These are phyloP conservation scores for Gouania willdenowi DNA, from an alignment of 2,797 vertebrate species.

Conservation along the genomic window DNA sequence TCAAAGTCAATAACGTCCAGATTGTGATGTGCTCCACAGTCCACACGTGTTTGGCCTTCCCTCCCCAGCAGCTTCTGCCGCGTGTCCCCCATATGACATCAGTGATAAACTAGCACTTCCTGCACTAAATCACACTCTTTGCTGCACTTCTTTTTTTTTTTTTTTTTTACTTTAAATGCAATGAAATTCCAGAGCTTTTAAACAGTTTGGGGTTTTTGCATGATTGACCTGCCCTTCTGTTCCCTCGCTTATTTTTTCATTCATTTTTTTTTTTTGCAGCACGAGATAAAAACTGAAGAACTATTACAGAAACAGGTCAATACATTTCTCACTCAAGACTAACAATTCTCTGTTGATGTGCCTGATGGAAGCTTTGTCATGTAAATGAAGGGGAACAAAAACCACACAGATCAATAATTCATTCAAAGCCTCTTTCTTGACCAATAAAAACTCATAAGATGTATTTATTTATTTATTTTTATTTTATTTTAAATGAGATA, in stretches of 20 bases:
- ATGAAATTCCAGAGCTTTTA: too few relatives aligned
- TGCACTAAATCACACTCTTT: constrained; percentile 1
- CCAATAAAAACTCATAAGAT: constrained; percentile 42
- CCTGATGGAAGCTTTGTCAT: constrained; percentile 59
- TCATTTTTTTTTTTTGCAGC: constrained; percentile 20
- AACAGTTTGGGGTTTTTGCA: constrained; percentile 18
- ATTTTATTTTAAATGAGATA: constrained; percentile 50
- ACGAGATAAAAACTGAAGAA: constrained; percentile 41
- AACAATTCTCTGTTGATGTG: constrained; percentile 43
- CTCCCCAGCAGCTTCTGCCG: constrained; percentile 57
- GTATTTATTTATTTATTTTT: too few relatives aligned
- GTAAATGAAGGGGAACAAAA: constrained; percentile 52
- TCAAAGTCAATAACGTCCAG: constrained; percentile 67
- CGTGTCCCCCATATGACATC: constrained; percentile 24
- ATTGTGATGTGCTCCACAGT: constrained; percentile 50
- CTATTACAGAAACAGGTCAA: constrained; percentile 63
- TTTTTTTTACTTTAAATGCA: constrained; percentile 3
- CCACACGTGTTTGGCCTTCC: constrained; percentile 48
- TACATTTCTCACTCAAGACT: constrained; percentile 62
- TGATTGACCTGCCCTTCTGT: constrained; percentile 24
- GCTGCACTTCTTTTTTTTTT: background rate
- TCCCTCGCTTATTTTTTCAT: too few relatives aligned
- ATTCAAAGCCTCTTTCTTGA: constrained; percentile 55
- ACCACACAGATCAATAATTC: constrained; percentile 61
- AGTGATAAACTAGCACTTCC: constrained; percentile 11